Conservation (phyloP, 2,797 vertebrate species). For the Neomorphus geoffroyi region DNA sequence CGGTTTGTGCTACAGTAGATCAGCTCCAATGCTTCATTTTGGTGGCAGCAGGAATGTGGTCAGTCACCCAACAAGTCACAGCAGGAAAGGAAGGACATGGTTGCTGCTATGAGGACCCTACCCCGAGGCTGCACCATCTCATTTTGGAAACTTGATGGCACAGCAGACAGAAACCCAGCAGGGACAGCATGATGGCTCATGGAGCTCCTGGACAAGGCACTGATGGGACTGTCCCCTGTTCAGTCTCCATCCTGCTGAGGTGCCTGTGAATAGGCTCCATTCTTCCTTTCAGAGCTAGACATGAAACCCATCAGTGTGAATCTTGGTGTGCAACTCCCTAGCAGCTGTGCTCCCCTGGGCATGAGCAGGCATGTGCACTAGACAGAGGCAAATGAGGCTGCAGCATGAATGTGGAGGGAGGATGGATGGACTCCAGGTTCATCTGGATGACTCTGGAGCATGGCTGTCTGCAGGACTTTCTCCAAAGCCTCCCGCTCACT, state of each 20-base stretch:
- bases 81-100: neutral
- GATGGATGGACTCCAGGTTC: neutral
- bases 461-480: neutral
- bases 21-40: fast-evolving
- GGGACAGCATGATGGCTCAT: fast-evolving
- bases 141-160: neutral
- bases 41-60: neutral
- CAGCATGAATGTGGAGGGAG: neutral
- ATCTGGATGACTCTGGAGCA: neutral
- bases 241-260: neutral
- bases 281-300: neutral
- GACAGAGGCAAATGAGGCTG: neutral
- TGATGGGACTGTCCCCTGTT: neutral
- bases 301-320: neutral
- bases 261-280: neutral
- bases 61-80: neutral
- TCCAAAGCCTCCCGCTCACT: neutral
- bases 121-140: neutral
- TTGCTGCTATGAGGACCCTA: neutral
- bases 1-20: neutral
- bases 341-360: neutral
- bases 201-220: neutral
- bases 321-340: neutral
- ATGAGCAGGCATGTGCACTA: neutral
- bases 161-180: neutral